Conservation (phyloP, 92 coral and sea anemone genomes). For the Desmophyllum pertusum region DNA sequence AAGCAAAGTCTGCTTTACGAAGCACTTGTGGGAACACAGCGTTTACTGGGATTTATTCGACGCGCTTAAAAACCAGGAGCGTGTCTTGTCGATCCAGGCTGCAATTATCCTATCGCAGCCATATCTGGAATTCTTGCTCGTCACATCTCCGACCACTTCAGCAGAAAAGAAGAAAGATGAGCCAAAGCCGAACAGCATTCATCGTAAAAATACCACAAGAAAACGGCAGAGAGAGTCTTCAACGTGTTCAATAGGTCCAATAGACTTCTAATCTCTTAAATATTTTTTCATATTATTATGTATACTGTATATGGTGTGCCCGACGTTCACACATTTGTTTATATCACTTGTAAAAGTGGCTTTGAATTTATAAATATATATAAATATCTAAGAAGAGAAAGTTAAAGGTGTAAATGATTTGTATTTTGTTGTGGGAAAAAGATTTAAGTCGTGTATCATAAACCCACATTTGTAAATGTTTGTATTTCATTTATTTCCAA, state of each 20-base stretch:
- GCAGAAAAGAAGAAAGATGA: constrained; percentile 96
- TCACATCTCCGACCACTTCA: constrained; percentile 95
- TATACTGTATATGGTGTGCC: constrained; percentile 46
- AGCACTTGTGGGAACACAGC: constrained; percentile 99
- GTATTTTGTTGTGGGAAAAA: constrained; percentile 54
- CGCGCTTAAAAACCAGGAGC: constrained; percentile 96
- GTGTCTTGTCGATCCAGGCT: constrained; percentile 98
- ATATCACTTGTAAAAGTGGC: constrained; percentile 70
- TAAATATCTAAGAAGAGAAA: constrained; percentile 48
- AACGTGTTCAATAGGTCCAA: constrained; percentile 74
- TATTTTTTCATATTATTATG: constrained; percentile 40
- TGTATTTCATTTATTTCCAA: constrained; percentile 68
- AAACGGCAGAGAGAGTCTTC: constrained; percentile 86
- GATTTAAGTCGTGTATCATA: constrained; percentile 41
- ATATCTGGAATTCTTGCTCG: constrained; percentile 94
- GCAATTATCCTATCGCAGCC: constrained; percentile 99
- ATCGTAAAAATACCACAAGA: constrained; percentile 68
- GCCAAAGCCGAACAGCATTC: constrained; percentile 58
- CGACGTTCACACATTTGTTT: constrained; percentile 55
- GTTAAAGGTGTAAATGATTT: constrained; percentile 72
- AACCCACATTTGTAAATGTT: constrained; percentile 74
- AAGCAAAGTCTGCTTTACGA: constrained; percentile 97
- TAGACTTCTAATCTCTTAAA: constrained; percentile 79
- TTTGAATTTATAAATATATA: constrained; percentile 48
- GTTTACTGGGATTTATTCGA: constrained; percentile 98